Evolutionary conservation across 2,113 vertebrate species (phyloP).

Genomic region (Saiga tatarica): DNA sequence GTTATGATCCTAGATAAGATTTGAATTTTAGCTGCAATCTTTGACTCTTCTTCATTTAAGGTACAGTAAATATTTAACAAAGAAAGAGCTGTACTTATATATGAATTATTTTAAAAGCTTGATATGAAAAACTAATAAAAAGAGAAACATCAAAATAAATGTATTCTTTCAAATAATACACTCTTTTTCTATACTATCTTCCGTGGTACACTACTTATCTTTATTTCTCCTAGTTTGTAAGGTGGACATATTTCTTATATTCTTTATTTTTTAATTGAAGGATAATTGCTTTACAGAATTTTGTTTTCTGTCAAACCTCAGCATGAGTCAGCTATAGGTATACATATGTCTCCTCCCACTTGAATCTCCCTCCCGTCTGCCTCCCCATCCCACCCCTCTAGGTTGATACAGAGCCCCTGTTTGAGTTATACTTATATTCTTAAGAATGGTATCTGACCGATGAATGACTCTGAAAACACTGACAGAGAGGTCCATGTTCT

Average conservation of each 20-base stretch:
- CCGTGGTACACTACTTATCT: not conserved
- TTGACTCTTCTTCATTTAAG: conserved; percentile 30
- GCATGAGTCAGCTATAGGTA: not conserved
- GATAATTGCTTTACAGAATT: not conserved
- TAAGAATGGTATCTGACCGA: not conserved
- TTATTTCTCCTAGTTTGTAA: not conserved
- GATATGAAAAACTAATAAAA: conserved; percentile 26
- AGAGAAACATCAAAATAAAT: conserved; percentile 19
- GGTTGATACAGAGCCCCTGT: not conserved
- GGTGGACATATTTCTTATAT: not conserved
- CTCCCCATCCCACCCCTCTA: not conserved
- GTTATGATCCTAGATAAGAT: not conserved
- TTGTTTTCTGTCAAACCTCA: not conserved
- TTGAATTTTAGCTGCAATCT: conserved; percentile 26
- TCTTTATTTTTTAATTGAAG: not conserved
- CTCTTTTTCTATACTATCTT: not conserved
- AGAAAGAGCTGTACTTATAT: not conserved
- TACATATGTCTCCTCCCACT: not conserved
- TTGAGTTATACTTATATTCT: not conserved
- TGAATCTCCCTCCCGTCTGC: not conserved
- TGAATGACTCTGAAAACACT: not conserved
- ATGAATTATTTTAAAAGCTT: conserved; percentile 38
- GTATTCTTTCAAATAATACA: not conserved
- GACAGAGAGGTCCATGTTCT: not conserved
- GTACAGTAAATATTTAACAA: conserved; percentile 6